These are phyloP conservation scores for Ooceraea biroi DNA, from an alignment of 1,140 invertebrate genomes.

Conservation along the genomic window DNA sequence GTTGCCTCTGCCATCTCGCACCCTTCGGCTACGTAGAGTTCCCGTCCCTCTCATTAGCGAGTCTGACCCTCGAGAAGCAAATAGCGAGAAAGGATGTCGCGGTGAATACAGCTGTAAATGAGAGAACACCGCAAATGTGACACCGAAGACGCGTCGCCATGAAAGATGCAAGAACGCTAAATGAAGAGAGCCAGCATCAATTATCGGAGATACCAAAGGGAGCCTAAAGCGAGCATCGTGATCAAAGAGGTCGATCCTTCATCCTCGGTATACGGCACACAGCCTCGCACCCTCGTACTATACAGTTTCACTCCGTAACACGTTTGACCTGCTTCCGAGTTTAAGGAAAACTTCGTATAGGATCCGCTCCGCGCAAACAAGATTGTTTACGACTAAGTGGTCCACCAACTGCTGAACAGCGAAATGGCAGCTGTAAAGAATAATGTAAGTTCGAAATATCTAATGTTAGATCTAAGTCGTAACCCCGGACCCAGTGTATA, in stretches of 20 bases:
- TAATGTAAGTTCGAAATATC: background rate
- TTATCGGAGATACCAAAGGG: conserved; percentile 49
- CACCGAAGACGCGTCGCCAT: conserved; percentile 55
- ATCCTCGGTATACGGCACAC: background rate
- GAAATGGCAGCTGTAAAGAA: conserved; percentile 14
- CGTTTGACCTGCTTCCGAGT: conserved; percentile 49
- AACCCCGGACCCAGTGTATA: too few species aligned
- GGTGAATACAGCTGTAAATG: conserved; percentile 77
- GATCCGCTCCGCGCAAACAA: conserved; percentile 34
- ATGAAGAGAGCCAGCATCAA: conserved; percentile 70
- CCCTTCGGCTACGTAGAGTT: conserved; percentile 8
- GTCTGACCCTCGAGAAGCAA: conserved; percentile 64
- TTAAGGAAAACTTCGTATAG: conserved; percentile 39
- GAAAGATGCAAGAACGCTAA: conserved; percentile 77
- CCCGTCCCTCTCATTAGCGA: conserved; percentile 73
- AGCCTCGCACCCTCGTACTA: background rate
- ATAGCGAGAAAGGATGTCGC: conserved; percentile 52
- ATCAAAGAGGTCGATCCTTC: conserved; percentile 51
- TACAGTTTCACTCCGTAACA: conserved; percentile 41
- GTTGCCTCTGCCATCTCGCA: conserved; percentile 44
- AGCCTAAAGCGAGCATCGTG: conserved; percentile 48
- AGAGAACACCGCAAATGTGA: conserved; percentile 60
- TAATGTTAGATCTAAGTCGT: background rate
- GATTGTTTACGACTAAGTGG: conserved; percentile 50
- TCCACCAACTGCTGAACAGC: conserved; percentile 8